Evolutionary conservation across 2,888 invertebrate genomes (phyloP).

Genomic region (Aphelenchoides bicaudatus): DNA sequence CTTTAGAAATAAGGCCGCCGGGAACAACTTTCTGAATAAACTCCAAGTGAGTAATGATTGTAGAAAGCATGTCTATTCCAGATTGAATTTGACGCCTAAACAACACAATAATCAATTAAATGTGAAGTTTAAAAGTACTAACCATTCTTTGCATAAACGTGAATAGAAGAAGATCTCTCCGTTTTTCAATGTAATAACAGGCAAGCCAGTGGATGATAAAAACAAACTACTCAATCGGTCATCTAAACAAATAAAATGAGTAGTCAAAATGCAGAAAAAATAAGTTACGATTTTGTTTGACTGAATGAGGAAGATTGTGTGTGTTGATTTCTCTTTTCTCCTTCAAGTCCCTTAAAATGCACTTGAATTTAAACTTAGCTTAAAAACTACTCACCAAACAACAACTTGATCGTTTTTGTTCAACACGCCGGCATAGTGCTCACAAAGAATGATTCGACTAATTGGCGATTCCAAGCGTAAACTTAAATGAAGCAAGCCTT

Average conservation of each 20-base stretch:
- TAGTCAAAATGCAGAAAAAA: too few relatives aligned
- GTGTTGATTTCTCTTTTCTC: too few relatives aligned
- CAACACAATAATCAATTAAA: constrained; percentile 1
- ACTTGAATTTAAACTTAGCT: too few relatives aligned
- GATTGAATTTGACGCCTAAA: constrained; percentile 2
- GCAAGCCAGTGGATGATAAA: neutral
- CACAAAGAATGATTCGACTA: neutral
- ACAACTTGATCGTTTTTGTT: neutral
- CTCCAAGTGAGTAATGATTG: neutral
- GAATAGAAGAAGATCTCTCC: constrained; percentile 2
- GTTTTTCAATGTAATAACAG: constrained; percentile 2
- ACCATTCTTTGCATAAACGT: neutral
- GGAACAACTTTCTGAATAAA: neutral
- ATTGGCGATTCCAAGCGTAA: neutral
- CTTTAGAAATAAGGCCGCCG: neutral
- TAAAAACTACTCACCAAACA: neutral
- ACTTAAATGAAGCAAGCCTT: neutral
- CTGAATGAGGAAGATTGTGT: too few relatives aligned
- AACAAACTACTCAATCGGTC: neutral
- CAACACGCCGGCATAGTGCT: neutral
- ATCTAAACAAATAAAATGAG: too few relatives aligned
- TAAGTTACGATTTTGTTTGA: too few relatives aligned
- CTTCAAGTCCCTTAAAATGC: too few relatives aligned
- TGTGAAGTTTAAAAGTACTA: neutral
- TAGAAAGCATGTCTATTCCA: neutral